Percentiles rank a stretch among this genome's conserved stretches.
These are phyloP conservation scores for Zoanthus gigantus DNA, from an alignment of 92 coral and sea anemone genomes.

Conservation along the genomic window DNA sequence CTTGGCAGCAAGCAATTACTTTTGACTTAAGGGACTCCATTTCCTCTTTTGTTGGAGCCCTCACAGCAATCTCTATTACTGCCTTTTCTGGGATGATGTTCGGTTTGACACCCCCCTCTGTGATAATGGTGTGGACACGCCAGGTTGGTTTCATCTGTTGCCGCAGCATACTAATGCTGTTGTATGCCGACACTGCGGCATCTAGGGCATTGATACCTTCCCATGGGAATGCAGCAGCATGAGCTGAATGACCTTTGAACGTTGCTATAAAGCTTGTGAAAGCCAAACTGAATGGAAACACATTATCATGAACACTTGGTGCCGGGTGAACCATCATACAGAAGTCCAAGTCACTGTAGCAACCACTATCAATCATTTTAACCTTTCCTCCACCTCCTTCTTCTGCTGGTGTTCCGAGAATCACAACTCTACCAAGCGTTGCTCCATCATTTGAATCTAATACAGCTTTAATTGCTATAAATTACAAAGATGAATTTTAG, in stretches of 20 bases:
- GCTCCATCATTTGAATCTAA: background rate
- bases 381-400: conserved; percentile 67
- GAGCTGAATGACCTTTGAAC: conserved; percentile 84
- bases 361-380: conserved; percentile 61
- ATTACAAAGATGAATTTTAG: background rate
- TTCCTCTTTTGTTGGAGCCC: conserved; percentile 49
- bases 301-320: conserved; percentile 57
- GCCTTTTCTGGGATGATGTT: conserved; percentile 55
- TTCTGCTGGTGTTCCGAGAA: conserved; percentile 66
- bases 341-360: conserved; percentile 56
- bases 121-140: conserved; percentile 82
- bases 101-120: conserved; percentile 84
- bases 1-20: conserved; percentile 8
- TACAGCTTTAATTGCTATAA: conserved; percentile 26
- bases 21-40: conserved; percentile 45
- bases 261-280: conserved; percentile 42
- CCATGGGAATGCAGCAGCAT: conserved; percentile 97
- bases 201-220: conserved; percentile 92
- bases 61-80: conserved; percentile 10
- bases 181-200: conserved; percentile 87
- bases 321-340: conserved; percentile 70
- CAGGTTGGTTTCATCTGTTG: conserved; percentile 96
- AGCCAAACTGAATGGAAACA: conserved; percentile 13
- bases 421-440: conserved; percentile 53
- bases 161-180: conserved; percentile 70